Percentiles rank a stretch among this genome's conserved stretches.
These are phyloP conservation scores for Orientallactaga sibirica DNA, from an alignment of 2,797 vertebrate genomes.

Conservation along the genomic window DNA sequence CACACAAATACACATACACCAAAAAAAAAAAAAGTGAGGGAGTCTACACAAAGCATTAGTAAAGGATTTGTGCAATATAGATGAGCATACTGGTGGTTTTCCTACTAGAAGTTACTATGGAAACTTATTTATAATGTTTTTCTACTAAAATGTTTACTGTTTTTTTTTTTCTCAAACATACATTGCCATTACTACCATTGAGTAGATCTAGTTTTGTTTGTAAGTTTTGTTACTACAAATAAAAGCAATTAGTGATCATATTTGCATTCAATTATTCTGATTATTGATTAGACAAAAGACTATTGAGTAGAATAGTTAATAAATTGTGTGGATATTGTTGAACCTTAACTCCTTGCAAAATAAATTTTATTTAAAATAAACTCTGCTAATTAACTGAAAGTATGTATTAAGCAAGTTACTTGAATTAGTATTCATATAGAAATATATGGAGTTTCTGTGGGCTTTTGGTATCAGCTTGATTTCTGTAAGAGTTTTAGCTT, in stretches of 20 bases:
- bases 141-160: background rate
- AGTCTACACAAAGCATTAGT: background rate
- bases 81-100: background rate
- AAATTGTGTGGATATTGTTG: slow-evolving; percentile 56
- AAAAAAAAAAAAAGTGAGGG: background rate
- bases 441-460: slow-evolving; percentile 38
- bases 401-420: slow-evolving; percentile 45
- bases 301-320: slow-evolving; percentile 33
- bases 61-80: background rate
- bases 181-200: background rate
- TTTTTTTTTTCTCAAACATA: background rate
- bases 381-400: slow-evolving; percentile 51
- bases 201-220: background rate
- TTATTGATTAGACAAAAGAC: background rate
- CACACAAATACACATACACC: too few species aligned
- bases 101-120: background rate
- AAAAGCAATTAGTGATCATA: background rate
- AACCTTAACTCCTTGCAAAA: slow-evolving; percentile 68
- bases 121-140: background rate
- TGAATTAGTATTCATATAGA: slow-evolving; percentile 57
- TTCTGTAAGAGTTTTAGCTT: slow-evolving; percentile 55
- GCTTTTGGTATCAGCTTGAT: slow-evolving; percentile 49
- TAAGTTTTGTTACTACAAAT: slow-evolving; percentile 41
- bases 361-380: slow-evolving; percentile 74
- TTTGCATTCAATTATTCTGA: slow-evolving; percentile 23